Evolutionary conservation across 2,888 invertebrate species (phyloP).

Genomic region (Caenorhabditis drosophilae): DNA sequence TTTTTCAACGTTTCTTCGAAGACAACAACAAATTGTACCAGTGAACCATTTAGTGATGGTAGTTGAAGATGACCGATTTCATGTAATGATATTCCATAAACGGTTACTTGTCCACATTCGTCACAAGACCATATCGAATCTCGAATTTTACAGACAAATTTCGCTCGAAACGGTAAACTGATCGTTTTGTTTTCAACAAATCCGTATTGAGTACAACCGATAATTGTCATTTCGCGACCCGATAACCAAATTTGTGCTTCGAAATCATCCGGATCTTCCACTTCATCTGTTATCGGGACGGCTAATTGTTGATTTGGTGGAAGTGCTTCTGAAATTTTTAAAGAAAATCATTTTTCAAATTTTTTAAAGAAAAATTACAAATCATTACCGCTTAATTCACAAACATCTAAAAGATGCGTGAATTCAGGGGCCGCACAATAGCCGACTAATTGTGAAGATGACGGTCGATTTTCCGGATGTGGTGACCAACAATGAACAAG

Average conservation of each 20-base stretch:
- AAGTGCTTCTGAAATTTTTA: conserved; percentile 15
- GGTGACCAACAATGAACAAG: conserved; percentile 97
- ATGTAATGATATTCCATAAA: conserved; percentile 38
- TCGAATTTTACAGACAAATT: conserved; percentile 34
- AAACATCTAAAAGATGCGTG: conserved; percentile 83
- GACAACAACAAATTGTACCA: conserved; percentile 14
- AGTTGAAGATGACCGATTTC: conserved; percentile 37
- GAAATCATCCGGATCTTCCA: conserved; percentile 43
- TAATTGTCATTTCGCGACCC: conserved; percentile 65
- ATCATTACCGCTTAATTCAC: conserved; percentile 75
- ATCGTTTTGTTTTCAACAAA: conserved; percentile 68
- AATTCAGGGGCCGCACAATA: conserved; percentile 77
- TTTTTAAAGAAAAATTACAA: neutral
- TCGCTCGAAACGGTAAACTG: conserved; percentile 15
- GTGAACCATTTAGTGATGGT: conserved; percentile 35
- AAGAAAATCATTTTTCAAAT: conserved; percentile 16
- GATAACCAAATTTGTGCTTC: conserved; percentile 51
- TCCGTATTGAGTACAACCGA: conserved; percentile 67
- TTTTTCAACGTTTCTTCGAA: neutral
- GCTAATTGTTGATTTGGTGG: conserved; percentile 33
- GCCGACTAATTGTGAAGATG: conserved; percentile 89
- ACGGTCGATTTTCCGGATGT: conserved; percentile 80
- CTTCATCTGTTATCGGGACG: conserved; percentile 37
- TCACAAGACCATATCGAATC: conserved; percentile 46
- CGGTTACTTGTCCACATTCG: conserved; percentile 37